Evolutionary conservation across 2,797 vertebrate genomes (phyloP), one percentile per base, ranked within the genome.

Genomic region (Meriones psammophilus): DNA sequence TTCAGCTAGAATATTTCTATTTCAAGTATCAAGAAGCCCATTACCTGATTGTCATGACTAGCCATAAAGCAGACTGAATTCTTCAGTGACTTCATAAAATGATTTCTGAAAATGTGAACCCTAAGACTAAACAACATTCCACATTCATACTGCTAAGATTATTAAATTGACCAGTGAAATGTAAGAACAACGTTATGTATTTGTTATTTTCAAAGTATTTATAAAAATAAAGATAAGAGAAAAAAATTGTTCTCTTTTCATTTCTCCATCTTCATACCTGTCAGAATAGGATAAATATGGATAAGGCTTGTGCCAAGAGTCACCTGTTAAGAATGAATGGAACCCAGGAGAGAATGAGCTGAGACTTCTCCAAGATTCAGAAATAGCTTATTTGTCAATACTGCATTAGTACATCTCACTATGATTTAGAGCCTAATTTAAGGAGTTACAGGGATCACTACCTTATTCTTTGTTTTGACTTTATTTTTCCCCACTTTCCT

Each of bases 21-120:
- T 6, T 96, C 42, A 77, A 14, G 73, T 92, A 90, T 71, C 24
- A 76, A 15, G 24, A 91, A 95, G 56, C 0, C 2, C 12, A 87
- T 89, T 89, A 30, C n/a, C 58, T 71, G 13, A 79, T 94, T 95
- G 92, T 36, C 13, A 76, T 18, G 36, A 84, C 7, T 39, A 58
- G n/a, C 54, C 36, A n/a, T 74, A 46, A 80, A 85, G 20, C 24
- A 90, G 12, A 87, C 0, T 8, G 36, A 78, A 30, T 56, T 92
- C 18, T 36, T 95, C 33, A 62, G 58, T 68, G 39, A 68, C 26
- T 73, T 46, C 46, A 18, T 68, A 13, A 62, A 30, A 36, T 46
- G 14, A 60, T 76, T 60, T 39, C 42, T 85, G 28, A n/a, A 96
- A 81, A 90, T 1, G 39, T 3, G 22, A 62, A 60, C 6, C 8